Evolutionary conservation across 2,113 vertebrate genomes (phyloP).

Genomic region (Nansenia antarctica): DNA sequence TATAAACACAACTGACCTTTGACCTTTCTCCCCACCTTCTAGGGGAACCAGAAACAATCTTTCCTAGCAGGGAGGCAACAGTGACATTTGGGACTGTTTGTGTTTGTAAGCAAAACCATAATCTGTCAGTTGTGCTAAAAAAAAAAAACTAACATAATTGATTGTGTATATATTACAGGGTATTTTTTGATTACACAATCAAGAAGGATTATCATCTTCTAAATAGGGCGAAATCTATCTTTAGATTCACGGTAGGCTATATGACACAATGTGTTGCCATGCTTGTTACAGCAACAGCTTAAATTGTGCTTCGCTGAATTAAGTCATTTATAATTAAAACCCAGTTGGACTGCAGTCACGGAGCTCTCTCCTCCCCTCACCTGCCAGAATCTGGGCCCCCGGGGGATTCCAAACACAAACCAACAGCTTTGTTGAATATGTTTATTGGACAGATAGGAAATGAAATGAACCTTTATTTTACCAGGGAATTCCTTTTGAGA

Average conservation of each 20-base stretch:
- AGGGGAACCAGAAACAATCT: not conserved
- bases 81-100: too few relatives aligned
- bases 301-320: conserved; percentile 21
- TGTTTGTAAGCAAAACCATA: too few relatives aligned
- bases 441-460: too few relatives aligned
- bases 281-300: conserved; percentile 1
- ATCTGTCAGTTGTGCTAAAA: too few relatives aligned
- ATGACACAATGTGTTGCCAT: not conserved
- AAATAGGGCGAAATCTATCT: not conserved
- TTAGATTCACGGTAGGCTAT: not conserved
- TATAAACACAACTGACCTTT: not conserved
- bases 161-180: not conserved
- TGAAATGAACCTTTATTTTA: too few relatives aligned
- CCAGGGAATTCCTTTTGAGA: too few relatives aligned
- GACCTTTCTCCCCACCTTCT: not conserved
- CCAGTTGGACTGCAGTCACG: conserved; percentile 24
- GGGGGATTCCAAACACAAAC: not conserved
- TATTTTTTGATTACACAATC: not conserved
- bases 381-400: not conserved
- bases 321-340: conserved; percentile 54
- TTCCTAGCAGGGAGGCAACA: too few relatives aligned
- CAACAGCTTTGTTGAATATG: conserved; percentile 12
- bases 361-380: not conserved
- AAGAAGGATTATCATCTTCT: not conserved
- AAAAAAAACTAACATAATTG: too few relatives aligned